phyloP scores from a whole-genome alignment of 1,140 invertebrate genomes.

The Spodoptera litura region DNA sequence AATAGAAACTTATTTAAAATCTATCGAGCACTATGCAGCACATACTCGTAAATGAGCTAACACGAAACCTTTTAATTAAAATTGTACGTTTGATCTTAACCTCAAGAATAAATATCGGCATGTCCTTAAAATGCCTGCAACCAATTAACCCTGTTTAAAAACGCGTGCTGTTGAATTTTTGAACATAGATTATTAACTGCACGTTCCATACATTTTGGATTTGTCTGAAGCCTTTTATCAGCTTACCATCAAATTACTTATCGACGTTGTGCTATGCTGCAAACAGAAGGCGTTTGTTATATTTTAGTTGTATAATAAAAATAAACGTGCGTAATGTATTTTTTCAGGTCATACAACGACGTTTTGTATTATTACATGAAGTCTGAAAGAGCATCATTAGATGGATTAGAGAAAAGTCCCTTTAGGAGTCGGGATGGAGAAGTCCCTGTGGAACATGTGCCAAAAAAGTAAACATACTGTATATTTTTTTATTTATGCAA shows the following conservation, averaged over 20 bases:
- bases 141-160: too few relatives aligned
- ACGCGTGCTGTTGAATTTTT: too few relatives aligned
- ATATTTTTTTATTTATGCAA: neutral
- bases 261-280: slow-evolving; percentile 4
- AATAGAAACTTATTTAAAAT: too few relatives aligned
- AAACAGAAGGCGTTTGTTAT: neutral
- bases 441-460: slow-evolving; percentile 85
- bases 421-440: slow-evolving; percentile 87
- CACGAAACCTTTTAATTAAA: too few relatives aligned
- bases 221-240: neutral
- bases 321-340: neutral
- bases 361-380: slow-evolving; percentile 88
- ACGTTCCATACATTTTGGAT: neutral
- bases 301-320: too few relatives aligned
- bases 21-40: too few relatives aligned
- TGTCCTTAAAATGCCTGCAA: too few relatives aligned
- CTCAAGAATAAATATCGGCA: too few relatives aligned
- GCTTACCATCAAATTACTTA: neutral
- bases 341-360: slow-evolving; percentile 89
- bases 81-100: too few relatives aligned
- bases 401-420: slow-evolving; percentile 80
- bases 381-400: slow-evolving; percentile 83
- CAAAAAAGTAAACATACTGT: slow-evolving; percentile 75
- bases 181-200: too few relatives aligned
- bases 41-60: too few relatives aligned